phyloP scores from a whole-genome alignment of 2,113 vertebrate species.

The Tyto alba region DNA sequence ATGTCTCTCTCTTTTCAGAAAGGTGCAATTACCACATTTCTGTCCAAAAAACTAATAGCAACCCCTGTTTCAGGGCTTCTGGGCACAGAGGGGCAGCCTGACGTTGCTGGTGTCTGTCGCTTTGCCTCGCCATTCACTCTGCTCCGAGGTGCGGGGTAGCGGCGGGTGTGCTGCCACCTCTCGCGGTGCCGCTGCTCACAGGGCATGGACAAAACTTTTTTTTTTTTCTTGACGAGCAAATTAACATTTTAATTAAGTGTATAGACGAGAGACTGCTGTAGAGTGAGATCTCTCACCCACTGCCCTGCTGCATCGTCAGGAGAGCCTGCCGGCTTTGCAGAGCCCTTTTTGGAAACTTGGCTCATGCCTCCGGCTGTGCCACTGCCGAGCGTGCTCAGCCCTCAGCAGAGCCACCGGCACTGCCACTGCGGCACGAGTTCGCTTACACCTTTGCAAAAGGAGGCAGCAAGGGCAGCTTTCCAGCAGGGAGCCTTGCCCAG shows the following conservation, averaged over 20 bases:
- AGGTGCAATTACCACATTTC: neutral
- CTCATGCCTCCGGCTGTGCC: neutral
- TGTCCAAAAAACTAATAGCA: neutral
- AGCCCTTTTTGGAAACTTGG: neutral
- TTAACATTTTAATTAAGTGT: neutral
- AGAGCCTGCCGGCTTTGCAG: neutral
- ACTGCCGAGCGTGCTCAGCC: accelerated
- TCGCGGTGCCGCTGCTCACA: accelerated
- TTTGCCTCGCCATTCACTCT: neutral
- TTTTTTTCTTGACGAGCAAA: neutral
- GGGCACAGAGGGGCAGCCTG: neutral
- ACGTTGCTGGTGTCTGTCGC: neutral
- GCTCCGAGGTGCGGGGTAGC: neutral
- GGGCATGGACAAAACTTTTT: neutral
- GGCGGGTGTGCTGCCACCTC: accelerated
- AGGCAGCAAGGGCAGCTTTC: neutral
- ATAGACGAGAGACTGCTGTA: neutral
- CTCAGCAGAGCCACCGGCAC: neutral
- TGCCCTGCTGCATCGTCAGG: neutral
- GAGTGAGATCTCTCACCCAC: neutral
- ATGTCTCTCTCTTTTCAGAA: neutral
- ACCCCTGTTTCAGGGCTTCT: neutral
- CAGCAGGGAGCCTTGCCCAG: neutral
- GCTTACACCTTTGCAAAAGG: neutral
- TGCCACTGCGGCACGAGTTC: accelerated